These are phyloP conservation scores for Anthopleura xanthogrammica DNA, from an alignment of 92 coral and sea anemone species.

Conservation along the genomic window DNA sequence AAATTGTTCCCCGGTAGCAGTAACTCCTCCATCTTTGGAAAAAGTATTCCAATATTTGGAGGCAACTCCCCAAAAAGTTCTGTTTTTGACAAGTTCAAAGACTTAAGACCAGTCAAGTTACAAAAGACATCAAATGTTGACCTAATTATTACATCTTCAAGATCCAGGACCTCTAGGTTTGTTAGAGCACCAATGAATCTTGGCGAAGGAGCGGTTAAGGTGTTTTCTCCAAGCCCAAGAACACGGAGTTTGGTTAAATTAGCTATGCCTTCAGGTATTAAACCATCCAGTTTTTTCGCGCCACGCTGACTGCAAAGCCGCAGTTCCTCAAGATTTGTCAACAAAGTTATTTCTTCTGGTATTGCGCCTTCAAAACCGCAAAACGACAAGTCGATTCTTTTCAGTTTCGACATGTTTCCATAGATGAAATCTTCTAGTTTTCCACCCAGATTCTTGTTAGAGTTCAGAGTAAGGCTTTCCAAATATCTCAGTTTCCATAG, in stretches of 20 bases:
- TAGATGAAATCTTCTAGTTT: constrained; percentile 35
- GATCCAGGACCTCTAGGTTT: constrained; percentile 21
- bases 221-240: constrained; percentile 33
- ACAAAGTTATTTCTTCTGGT: constrained; percentile 24
- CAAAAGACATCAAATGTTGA: constrained; percentile 1
- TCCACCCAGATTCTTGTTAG: constrained; percentile 41
- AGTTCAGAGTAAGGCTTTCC: constrained; percentile 37
- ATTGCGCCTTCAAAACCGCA: constrained; percentile 48
- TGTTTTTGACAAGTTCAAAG: constrained; percentile 25
- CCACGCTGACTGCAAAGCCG: not conserved
- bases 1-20: constrained; percentile 31
- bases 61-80: constrained; percentile 19
- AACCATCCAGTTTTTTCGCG: constrained; percentile 16
- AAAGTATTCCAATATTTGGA: not conserved
- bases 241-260: constrained; percentile 18
- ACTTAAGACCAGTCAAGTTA: constrained; percentile 17
- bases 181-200: constrained; percentile 10
- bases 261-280: constrained; percentile 15
- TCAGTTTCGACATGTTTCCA: constrained; percentile 54
- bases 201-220: constrained; percentile 6
- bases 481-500: constrained; percentile 71
- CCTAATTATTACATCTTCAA: constrained; percentile 3
- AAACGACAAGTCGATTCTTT: constrained; percentile 32
- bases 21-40: constrained; percentile 24
- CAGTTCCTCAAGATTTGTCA: not conserved